Evolutionary conservation across 1,140 invertebrate genomes (phyloP), one percentile per base, ranked within the genome.

Genomic region (Eumaeus atala): DNA sequence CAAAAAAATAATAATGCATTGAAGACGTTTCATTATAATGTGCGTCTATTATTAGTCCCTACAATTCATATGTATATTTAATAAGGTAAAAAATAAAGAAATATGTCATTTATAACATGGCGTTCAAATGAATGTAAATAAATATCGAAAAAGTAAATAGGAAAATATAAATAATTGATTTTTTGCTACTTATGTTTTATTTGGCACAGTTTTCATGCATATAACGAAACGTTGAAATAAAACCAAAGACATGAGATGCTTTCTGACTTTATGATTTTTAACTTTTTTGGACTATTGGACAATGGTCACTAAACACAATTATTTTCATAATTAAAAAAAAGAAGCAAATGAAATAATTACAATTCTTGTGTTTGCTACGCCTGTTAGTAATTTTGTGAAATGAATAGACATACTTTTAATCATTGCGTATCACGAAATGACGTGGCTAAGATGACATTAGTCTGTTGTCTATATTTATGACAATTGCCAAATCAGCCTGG

Each of bases 401-500:
- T n/a, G n/a, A n/a, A n/a, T n/a, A n/a, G n/a, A n/a, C n/a, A n/a
- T n/a, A n/a, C n/a, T 58, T 38, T 49, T 58, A 18, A 57, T 10
- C 67, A 58, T 57, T 76, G 67, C 76, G 80, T 86, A 75, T 73
- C 62, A 71, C 64, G 71, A 85, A 85, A 81, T 88, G 85, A 88
- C 85, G 85, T 88, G 84, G 84, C 86, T 51, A 54, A 55, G 56
- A 55, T 86, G 84, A 87, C 84, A 87, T 83, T 38, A 58, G 12
- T 64, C 12, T 50, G 2, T 52, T 59, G 12, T 64, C 12, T 50
- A 8, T 52, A 21, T 55, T 86, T 70, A 74, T 82, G 78, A 83
- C 81, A 74, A 77, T 79, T 83, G 83, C 83, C 83, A 86, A 86
- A 84, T 84, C 83, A 84, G 80, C 83, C 77, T 68, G 67, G 59